Evolutionary conservation across 2,888 invertebrate genomes (phyloP), one percentile per base, ranked within the genome.

Genomic region (Limnephilus rhombicus): DNA sequence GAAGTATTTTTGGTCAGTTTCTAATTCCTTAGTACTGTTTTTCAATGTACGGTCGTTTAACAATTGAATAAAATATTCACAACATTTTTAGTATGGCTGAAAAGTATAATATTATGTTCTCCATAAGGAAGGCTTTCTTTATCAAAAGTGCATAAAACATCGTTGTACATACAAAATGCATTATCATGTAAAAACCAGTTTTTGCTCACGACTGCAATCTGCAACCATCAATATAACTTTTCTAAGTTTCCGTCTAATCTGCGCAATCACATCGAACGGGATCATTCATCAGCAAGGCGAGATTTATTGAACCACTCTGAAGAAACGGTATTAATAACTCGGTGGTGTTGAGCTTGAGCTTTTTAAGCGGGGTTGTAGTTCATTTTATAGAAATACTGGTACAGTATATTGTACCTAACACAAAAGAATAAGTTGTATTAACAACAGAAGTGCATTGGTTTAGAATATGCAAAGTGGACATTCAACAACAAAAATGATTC

Each of bases 171-270:
- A 85, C 41, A 41, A 68, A 68, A n/a, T 68, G 24, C 68, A n/a
- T 24, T 68, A 83, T 49, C 83, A 49, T 88, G 92, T 90, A 93
- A 92, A 93, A 93, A 93, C 93, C 93, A 83, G 93, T 93, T 93
- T 93, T 93, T 92, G 93, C 93, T 91, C 90, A 86, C 86, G 86
- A 86, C 86, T 86, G 37, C 86, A 13, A 45, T 86, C 86, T 29
- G 29, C 86, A 45, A 9, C 45, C 4, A 3, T 37, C 37, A 49
- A 37, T 49, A 41, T 3, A n/a, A 49, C 29, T n/a, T 13, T 24
- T 45, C 90, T 85, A 92, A 91, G 89, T 86, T 92, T 91, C 93
- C 92, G 49, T 24, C 29, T 53, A 89, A 93, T 91, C 92, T 92
- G 89, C 89, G 85, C 92, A 91, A 91, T 85, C 90, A 86, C 82